These are phyloP conservation scores for Microcebus murinus DNA, from an alignment of 2,113 vertebrate species.

Conservation along the genomic window DNA sequence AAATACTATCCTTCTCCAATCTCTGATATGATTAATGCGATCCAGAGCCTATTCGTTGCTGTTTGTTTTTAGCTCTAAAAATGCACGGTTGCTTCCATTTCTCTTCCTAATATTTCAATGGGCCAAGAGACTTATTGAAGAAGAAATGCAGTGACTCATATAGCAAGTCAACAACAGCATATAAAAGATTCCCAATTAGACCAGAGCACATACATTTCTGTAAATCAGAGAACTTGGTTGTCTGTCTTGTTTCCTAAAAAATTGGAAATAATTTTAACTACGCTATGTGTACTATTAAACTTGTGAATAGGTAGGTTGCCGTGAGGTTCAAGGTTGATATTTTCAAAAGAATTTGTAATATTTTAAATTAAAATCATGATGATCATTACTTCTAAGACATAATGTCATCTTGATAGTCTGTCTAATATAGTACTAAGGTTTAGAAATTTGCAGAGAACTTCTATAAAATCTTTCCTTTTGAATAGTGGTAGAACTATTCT, in stretches of 20 bases:
- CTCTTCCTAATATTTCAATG: neutral
- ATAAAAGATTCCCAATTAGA: neutral
- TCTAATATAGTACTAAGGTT: neutral
- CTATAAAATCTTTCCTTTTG: neutral
- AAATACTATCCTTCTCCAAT: neutral
- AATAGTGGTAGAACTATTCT: neutral
- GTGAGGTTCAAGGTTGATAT: neutral
- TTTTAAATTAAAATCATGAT: neutral
- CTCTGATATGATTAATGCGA: constrained; percentile 27
- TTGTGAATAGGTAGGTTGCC: neutral
- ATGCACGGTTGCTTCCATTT: neutral
- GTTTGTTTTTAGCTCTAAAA: neutral
- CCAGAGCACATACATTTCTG: neutral
- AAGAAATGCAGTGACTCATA: neutral
- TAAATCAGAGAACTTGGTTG: neutral
- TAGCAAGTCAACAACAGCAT: neutral
- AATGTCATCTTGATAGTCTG: neutral
- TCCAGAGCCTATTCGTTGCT: neutral
- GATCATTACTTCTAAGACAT: neutral
- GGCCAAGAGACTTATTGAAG: neutral
- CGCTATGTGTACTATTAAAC: neutral
- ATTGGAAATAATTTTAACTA: neutral
- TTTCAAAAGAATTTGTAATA: neutral
- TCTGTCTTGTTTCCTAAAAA: neutral
- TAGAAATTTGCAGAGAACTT: neutral